Percentiles rank a stretch among this genome's conserved stretches.
Evolutionary conservation across 1,140 invertebrate species (phyloP).

Genomic region (Parapsyche elsis): DNA sequence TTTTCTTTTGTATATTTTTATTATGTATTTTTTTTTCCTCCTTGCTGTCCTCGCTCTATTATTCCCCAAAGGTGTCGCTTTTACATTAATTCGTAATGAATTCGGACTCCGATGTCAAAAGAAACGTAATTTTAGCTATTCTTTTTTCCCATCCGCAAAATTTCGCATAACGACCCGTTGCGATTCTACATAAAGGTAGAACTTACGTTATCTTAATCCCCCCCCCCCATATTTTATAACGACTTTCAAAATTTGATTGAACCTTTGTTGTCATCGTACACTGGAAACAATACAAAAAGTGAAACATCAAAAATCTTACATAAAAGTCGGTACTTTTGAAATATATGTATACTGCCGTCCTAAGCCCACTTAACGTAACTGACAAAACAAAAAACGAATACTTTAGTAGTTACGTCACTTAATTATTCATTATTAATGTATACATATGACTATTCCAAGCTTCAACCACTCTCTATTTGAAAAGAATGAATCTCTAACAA

Average conservation of each 20-base stretch:
- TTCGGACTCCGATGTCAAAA: slow-evolving; percentile 12
- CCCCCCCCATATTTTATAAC: not conserved
- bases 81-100: not conserved
- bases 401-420: too few species aligned
- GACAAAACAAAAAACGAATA: too few species aligned
- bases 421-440: too few species aligned
- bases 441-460: too few species aligned
- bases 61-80: not conserved
- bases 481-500: too few species aligned
- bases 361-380: too few species aligned
- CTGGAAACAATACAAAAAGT: not conserved
- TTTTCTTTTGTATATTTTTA: slow-evolving; percentile 3
- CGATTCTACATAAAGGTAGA: too few species aligned
- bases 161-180: not conserved
- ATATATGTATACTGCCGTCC: too few species aligned
- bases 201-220: not conserved
- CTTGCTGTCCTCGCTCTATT: not conserved
- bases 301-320: too few species aligned
- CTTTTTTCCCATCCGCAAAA: not conserved
- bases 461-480: too few species aligned
- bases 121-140: slow-evolving; percentile 2
- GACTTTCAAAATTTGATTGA: not conserved
- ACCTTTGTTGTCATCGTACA: not conserved
- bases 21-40: not conserved
- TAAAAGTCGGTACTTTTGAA: too few species aligned